A percentile compares a stretch with the other conserved stretches of the same genome.
Evolutionary conservation across 2,888 invertebrate genomes (phyloP).

Genomic region (Rhingia campestris): DNA sequence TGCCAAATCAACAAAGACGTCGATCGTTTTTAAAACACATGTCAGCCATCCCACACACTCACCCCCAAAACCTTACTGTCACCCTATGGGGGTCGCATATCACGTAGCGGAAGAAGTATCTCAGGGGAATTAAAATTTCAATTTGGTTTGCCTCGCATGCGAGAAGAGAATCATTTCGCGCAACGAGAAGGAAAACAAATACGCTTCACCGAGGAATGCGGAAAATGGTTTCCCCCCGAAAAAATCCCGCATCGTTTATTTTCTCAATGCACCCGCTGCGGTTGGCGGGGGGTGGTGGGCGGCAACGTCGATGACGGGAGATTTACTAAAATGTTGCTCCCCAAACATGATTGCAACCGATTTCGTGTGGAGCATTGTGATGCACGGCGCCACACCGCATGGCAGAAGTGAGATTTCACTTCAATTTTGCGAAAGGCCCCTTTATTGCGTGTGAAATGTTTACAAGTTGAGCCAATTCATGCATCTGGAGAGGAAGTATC

Average conservation of each 20-base stretch:
- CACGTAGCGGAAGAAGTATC: slow-evolving; percentile 26
- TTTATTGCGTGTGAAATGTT: slow-evolving; percentile 51
- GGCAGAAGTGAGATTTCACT: slow-evolving; percentile 23
- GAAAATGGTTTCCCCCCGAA: slow-evolving; percentile 37
- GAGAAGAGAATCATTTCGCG: slow-evolving; percentile 40
- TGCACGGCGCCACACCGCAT: slow-evolving; percentile 34
- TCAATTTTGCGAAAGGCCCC: slow-evolving; percentile 41
- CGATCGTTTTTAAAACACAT: slow-evolving; percentile 45
- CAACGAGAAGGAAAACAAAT: slow-evolving; percentile 4
- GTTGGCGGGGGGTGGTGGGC: background rate
- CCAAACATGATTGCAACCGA: slow-evolving; percentile 14
- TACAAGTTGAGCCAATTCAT: slow-evolving; percentile 52
- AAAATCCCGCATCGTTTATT: slow-evolving; percentile 45
- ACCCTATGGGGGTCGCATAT: background rate
- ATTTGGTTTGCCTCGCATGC: background rate
- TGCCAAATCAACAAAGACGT: slow-evolving; percentile 34
- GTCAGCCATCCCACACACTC: slow-evolving; percentile 15
- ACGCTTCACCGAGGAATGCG: slow-evolving; percentile 42
- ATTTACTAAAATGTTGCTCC: background rate
- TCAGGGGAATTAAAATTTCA: slow-evolving; percentile 29
- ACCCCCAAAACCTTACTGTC: background rate
- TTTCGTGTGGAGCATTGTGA: slow-evolving; percentile 18
- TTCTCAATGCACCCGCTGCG: slow-evolving; percentile 22
- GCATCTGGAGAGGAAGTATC: slow-evolving; percentile 35
- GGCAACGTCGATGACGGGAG: background rate